Base-by-base conservation (phyloP, 2,888 invertebrate genomes). In the Stenurella melanura region DNA sequence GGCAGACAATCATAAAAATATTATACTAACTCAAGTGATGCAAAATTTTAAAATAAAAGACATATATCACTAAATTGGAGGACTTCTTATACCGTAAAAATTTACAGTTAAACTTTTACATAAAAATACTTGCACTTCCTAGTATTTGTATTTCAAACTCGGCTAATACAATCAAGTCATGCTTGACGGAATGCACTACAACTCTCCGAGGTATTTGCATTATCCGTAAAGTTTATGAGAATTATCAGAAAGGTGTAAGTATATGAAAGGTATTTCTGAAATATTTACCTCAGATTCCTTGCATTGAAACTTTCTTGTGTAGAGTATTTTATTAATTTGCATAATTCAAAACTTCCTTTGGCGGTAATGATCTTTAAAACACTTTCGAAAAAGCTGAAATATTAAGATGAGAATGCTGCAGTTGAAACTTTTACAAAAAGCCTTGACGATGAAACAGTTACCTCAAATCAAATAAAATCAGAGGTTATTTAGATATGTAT, bases 191-290 rank as follows among this genome's bases (percentile, higher is more conserved):
- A 50, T n/a, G n/a, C 50, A n/a, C n/a, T 50, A 18, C 58, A 58
- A 19, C 21, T 11, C 19, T 63, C n/a, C 12, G 5, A 15, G 50
- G 50, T n/a, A 50, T 50, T 50, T 50, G n/a, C 7, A n/a, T 50
- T 50, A 50, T 50, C 50, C n/a, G n/a, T 15, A 50, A 50, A 50
- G 61, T 63, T 63, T 63, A 17, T 30, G 61, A 17, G n/a, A 63
- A 63, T 34, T 63, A 63, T 63, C 61, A 34, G 34, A 60, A 63
- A 34, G 26, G 5, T 63, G 34, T 34, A n/a, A n/a, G n/a, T n/a
- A n/a, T 34, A 34, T 63, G 34, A 63, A 61, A 63, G 61, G 61
- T 63, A 63, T 63, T 63, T 63, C 61, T 18, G 30, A 63, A 63
- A 63, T 63, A 34, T 63, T 63, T 63, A 30, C 34, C 61, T 63